phyloP scores from a whole-genome alignment of 2,113 vertebrate genomes.

The Ptilonorhynchus violaceus region DNA sequence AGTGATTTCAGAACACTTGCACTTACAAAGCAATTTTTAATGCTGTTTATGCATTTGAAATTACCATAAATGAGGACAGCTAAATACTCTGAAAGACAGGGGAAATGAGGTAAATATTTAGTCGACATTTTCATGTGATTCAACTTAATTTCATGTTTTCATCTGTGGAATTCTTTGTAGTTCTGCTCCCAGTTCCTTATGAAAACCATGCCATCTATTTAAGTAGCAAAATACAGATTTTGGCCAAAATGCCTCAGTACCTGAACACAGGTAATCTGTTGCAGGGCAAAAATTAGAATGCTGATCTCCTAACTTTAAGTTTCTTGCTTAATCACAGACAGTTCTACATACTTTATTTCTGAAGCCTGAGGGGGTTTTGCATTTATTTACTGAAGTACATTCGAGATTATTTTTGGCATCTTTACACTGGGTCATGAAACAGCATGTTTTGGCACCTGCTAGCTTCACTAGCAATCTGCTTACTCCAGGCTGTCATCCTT shows the following conservation, averaged over 20 bases:
- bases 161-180: background rate
- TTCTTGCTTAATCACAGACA: background rate
- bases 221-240: background rate
- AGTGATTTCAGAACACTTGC: background rate
- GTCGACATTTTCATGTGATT: background rate
- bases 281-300: background rate
- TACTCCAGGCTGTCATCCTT: conserved; percentile 39
- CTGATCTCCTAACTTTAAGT: background rate
- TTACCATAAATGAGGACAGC: background rate
- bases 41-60: background rate
- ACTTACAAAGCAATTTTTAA: background rate
- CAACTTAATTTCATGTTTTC: background rate
- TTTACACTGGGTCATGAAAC: conserved; percentile 42
- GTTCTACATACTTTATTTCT: background rate
- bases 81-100: background rate
- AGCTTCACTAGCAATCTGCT: conserved; percentile 37
- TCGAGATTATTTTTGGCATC: conserved; percentile 51
- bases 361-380: conserved; percentile 1
- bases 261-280: background rate
- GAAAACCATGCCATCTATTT: background rate
- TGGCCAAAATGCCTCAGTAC: background rate
- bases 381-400: conserved; percentile 20
- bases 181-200: background rate
- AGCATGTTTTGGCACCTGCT: conserved; percentile 42
- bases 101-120: background rate